Evolutionary conservation across 35 echinoderm and acorn worm genomes (phyloP).

Genomic region (Nesometra sesokonis): DNA sequence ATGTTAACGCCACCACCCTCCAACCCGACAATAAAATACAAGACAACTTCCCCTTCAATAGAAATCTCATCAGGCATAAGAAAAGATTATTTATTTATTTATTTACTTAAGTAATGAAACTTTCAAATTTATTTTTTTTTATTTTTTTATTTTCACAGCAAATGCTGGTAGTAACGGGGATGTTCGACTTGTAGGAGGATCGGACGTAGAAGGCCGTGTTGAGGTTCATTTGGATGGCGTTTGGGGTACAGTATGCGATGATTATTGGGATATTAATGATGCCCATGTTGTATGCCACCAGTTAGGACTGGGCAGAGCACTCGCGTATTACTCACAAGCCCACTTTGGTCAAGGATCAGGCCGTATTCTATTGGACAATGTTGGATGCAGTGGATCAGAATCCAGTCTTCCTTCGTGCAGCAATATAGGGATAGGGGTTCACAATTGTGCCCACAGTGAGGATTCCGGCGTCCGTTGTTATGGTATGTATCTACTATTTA

Average conservation of each 20-base stretch:
- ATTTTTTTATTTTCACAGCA: too few species aligned
- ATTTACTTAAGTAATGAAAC: too few species aligned
- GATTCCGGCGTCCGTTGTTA: background rate
- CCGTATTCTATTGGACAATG: background rate
- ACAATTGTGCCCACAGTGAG: background rate
- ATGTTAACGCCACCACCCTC: too few species aligned
- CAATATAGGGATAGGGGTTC: background rate
- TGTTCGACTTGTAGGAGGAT: background rate
- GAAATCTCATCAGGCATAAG: too few species aligned
- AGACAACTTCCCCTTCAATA: too few species aligned
- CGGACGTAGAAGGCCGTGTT: background rate
- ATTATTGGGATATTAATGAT: background rate
- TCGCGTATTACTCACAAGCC: background rate
- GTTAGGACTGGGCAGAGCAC: background rate
- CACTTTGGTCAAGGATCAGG: background rate
- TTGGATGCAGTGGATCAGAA: background rate
- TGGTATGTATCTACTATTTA: background rate
- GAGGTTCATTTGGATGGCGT: background rate
- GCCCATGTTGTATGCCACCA: background rate
- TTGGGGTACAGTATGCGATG: constrained; percentile 3
- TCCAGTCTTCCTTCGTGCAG: background rate
- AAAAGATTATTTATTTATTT: too few species aligned
- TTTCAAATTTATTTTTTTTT: too few species aligned
- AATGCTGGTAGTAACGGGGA: too few species aligned
- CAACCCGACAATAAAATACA: too few species aligned